Evolutionary conservation across 2,113 vertebrate species (phyloP).

Genomic region (Brachyistius frenatus): DNA sequence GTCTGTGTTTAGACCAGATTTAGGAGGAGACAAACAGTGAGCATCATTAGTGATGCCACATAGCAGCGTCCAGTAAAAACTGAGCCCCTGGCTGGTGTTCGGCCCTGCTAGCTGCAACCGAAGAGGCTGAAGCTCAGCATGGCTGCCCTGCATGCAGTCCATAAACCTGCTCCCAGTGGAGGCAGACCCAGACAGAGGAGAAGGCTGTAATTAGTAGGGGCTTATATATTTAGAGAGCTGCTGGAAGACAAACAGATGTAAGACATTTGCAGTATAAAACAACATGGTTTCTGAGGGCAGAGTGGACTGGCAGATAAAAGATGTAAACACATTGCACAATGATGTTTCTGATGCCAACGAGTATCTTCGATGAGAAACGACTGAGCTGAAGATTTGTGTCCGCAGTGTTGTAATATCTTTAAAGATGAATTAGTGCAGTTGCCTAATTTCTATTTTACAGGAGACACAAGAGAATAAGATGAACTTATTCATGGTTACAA

Average conservation of each 20-base stretch:
- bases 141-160: slow-evolving; percentile 31
- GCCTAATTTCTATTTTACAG: neutral
- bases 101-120: slow-evolving; percentile 29
- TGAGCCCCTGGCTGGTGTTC: slow-evolving; percentile 17
- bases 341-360: neutral
- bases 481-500: neutral
- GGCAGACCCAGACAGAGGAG: slow-evolving; percentile 54
- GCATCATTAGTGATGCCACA: slow-evolving; percentile 26
- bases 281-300: slow-evolving; percentile 65
- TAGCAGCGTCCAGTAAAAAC: slow-evolving; percentile 38
- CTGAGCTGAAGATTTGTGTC: neutral
- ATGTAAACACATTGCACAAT: slow-evolving; percentile 29
- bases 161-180: slow-evolving; percentile 67
- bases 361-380: neutral
- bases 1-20: slow-evolving; percentile 8
- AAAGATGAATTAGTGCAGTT: no score
- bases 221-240: slow-evolving; percentile 76
- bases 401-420: neutral
- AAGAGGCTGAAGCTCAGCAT: slow-evolving; percentile 21
- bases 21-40: slow-evolving; percentile 27
- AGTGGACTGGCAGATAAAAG: slow-evolving; percentile 39
- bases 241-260: slow-evolving; percentile 72
- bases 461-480: neutral
- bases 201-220: slow-evolving; percentile 77
- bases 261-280: slow-evolving; percentile 69